Percentiles rank a stretch among this genome's conserved stretches.
These are phyloP conservation scores for Brachionus paranguensis DNA, from an alignment of 1,140 invertebrate genomes.

Conservation along the genomic window DNA sequence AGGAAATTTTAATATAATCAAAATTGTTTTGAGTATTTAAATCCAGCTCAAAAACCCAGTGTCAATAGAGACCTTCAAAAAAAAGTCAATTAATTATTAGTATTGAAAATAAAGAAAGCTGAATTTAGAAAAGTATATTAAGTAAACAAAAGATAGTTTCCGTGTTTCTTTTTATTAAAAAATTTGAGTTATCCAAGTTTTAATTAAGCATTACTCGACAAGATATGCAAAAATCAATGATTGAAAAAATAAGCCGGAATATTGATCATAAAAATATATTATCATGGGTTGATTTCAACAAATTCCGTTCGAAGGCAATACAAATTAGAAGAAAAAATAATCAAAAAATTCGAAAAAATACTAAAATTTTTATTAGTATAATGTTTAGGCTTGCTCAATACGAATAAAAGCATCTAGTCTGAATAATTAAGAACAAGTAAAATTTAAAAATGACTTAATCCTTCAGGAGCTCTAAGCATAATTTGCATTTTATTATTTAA, in stretches of 20 bases:
- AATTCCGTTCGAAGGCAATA: neutral
- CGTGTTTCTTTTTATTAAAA: neutral
- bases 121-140: neutral
- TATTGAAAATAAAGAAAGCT: neutral
- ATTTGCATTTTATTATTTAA: constrained; percentile 14
- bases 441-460: neutral
- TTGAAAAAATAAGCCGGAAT: neutral
- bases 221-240: neutral
- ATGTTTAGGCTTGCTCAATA: neutral
- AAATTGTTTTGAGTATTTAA: neutral
- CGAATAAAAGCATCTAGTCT: neutral
- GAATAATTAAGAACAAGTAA: constrained; percentile 2
- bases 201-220: constrained; percentile 3
- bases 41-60: neutral
- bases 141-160: neutral
- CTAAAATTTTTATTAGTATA: neutral
- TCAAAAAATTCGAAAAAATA: neutral
- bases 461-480: neutral
- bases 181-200: neutral
- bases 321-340: neutral
- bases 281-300: neutral
- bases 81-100: neutral
- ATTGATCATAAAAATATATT: neutral
- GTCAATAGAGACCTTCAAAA: neutral
- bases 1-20: neutral